These are phyloP conservation scores for Eurystomus glaucurus DNA, from an alignment of 2,797 vertebrate genomes.

Conservation along the genomic window DNA sequence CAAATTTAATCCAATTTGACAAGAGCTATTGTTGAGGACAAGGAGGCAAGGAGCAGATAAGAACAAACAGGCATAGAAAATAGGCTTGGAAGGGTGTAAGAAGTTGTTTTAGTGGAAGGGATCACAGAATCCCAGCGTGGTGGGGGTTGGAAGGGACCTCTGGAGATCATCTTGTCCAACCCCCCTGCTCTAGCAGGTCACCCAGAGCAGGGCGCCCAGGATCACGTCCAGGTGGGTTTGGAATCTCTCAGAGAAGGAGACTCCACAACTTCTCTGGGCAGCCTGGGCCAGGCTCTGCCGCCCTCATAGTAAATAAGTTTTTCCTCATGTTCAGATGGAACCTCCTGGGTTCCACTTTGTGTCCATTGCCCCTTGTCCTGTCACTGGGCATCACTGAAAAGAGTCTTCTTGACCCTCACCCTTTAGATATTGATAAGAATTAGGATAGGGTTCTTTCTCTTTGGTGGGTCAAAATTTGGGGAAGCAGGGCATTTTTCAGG, in stretches of 20 bases:
- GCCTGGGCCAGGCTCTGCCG: neutral
- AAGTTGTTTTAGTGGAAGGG: neutral
- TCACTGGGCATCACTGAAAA: neutral
- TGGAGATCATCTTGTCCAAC: neutral
- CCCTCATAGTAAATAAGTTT: neutral
- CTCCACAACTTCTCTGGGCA: neutral
- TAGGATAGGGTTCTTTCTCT: neutral
- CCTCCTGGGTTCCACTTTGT: neutral
- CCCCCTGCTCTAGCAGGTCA: neutral
- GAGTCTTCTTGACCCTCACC: neutral
- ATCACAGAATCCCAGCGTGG: neutral
- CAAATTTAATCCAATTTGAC: slow-evolving; percentile 61
- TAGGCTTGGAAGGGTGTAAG: neutral
- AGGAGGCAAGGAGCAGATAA: neutral
- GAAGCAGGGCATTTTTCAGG: neutral
- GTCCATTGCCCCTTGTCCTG: neutral
- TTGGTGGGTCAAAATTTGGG: neutral
- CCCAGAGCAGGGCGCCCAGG: neutral
- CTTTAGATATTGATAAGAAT: neutral
- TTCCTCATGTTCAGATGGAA: neutral
- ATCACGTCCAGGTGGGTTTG: neutral
- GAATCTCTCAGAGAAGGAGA: neutral
- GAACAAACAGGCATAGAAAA: neutral
- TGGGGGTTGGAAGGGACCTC: neutral
- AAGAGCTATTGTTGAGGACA: slow-evolving; percentile 19